Conservation (phyloP, 1,140 invertebrate species). For the Dendroctonus valens region DNA sequence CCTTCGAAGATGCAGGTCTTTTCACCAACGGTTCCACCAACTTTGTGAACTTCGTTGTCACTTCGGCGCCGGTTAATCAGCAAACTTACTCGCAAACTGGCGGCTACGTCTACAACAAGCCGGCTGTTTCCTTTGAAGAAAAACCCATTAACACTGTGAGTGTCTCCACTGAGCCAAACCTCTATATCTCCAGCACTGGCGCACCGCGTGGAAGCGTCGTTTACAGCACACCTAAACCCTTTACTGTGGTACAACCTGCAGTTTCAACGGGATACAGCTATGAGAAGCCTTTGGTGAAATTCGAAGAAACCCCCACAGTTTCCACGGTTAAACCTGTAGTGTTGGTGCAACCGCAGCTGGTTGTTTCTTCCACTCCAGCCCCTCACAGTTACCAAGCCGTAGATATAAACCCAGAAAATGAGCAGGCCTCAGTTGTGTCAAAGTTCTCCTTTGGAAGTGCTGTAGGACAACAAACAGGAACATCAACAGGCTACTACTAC, state of each 20-base stretch:
- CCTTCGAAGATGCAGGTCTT: conserved; percentile 18
- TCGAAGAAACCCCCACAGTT: conserved; percentile 36
- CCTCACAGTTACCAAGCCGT: too few relatives aligned
- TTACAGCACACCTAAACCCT: too few relatives aligned
- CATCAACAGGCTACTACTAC: not conserved
- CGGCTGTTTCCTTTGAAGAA: not conserved
- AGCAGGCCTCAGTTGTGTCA: too few relatives aligned
- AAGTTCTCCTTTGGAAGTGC: not conserved
- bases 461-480: conserved; percentile 8
- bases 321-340: too few relatives aligned
- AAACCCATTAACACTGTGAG: not conserved
- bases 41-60: conserved; percentile 30
- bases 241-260: too few relatives aligned
- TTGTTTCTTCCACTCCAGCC: conserved; percentile 18
- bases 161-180: too few relatives aligned
- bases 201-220: too few relatives aligned
- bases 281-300: conserved; percentile 37
- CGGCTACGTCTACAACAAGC: not conserved
- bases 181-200: too few relatives aligned
- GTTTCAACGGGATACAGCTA: conserved; percentile 37
- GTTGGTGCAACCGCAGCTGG: too few relatives aligned
- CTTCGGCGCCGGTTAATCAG: not conserved
- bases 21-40: conserved; percentile 20
- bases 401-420: too few relatives aligned
- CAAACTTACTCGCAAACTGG: not conserved